phyloP scores from a whole-genome alignment of 1,140 invertebrate genomes.

The Drosophila cardini region DNA sequence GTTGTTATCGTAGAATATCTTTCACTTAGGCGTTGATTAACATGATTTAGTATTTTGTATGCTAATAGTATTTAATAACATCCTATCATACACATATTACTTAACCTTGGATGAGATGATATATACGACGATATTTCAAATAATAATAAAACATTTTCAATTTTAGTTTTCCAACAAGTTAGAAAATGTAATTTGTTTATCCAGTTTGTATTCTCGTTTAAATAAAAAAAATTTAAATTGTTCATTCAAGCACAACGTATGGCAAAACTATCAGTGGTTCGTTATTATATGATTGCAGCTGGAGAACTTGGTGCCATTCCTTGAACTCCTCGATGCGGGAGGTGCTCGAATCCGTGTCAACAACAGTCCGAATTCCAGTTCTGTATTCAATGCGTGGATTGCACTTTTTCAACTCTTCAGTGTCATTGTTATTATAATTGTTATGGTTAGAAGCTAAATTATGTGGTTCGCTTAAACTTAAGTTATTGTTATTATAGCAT shows the following conservation, averaged over 20 bases:
- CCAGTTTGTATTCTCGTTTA: not conserved
- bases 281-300: constrained; percentile 89
- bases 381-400: constrained; percentile 47
- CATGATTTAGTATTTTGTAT: not conserved
- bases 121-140: not conserved
- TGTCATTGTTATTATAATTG: constrained; percentile 14
- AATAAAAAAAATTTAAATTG: constrained; percentile 9
- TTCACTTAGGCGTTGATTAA: constrained; percentile 7
- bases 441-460: constrained; percentile 17
- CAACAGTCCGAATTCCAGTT: constrained; percentile 58
- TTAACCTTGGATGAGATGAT: not conserved
- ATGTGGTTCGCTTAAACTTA: constrained; percentile 56
- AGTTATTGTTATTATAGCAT: constrained; percentile 63
- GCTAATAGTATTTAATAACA: not conserved
- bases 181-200: not conserved
- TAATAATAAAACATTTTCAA: not conserved
- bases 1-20: constrained; percentile 1
- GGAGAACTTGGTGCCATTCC: constrained; percentile 92
- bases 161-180: not conserved
- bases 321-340: constrained; percentile 86
- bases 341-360: not conserved
- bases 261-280: constrained; percentile 94
- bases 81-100: not conserved
- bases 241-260: constrained; percentile 94
- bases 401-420: constrained; percentile 2